These are phyloP conservation scores for Pongo abelii DNA, from an alignment of 2,113 vertebrate genomes.

Conservation along the genomic window DNA sequence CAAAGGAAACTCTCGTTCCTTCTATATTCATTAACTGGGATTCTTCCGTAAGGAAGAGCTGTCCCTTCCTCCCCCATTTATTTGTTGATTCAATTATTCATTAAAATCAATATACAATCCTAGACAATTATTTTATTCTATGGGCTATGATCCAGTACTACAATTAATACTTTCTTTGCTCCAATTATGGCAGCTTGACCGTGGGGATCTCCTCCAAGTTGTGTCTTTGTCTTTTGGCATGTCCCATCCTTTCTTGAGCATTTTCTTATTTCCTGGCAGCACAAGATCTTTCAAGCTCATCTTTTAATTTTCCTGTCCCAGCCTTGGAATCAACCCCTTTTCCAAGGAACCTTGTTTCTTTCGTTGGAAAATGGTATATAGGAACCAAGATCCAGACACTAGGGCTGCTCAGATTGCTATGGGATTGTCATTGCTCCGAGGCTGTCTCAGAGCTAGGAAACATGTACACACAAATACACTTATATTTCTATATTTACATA, in stretches of 20 bases:
- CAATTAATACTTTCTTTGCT: background rate
- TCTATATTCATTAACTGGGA: background rate
- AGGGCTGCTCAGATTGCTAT: background rate
- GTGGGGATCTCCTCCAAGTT: background rate
- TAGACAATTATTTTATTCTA: background rate
- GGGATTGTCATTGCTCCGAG: background rate
- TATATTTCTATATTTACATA: background rate
- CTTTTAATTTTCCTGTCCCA: background rate
- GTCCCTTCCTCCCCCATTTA: background rate
- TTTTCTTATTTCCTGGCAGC: background rate
- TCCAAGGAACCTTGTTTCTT: background rate
- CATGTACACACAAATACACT: background rate
- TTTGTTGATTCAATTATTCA: background rate
- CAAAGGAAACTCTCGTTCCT: background rate
- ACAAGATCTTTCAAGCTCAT: background rate
- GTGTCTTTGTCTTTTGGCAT: background rate
- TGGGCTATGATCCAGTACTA: background rate
- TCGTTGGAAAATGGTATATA: background rate
- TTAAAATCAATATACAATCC: background rate
- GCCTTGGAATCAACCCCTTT: background rate
- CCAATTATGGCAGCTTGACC: background rate
- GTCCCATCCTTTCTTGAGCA: background rate
- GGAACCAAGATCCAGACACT: background rate
- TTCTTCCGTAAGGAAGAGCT: background rate
- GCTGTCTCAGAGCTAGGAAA: background rate